Conservation (phyloP, 2,797 vertebrate species). For the Lacerta viridis region DNA sequence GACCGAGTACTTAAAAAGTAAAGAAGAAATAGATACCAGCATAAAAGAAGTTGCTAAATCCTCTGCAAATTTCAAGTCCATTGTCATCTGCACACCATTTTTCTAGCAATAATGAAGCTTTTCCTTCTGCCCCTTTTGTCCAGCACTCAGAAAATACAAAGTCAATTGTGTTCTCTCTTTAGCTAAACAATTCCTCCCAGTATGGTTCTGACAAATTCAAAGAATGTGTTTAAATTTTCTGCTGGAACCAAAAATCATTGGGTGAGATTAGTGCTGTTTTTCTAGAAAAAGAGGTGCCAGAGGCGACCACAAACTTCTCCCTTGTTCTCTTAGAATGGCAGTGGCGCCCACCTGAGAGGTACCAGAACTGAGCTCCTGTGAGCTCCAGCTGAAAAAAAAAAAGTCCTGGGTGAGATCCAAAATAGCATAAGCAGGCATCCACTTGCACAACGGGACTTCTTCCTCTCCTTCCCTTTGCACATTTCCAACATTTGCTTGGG, state of each 20-base stretch:
- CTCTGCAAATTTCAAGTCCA: rapidly evolving
- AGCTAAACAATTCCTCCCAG: conserved; percentile 33
- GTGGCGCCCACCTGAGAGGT: too few species aligned
- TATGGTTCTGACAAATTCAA: conserved; percentile 19
- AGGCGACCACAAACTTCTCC: too few species aligned
- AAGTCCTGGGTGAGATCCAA: conserved; percentile 9
- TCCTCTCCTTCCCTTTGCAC: too few species aligned
- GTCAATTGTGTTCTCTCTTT: conserved; percentile 43
- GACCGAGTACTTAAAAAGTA: neutral
- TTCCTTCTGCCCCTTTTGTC: neutral
- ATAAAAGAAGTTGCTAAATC: neutral
- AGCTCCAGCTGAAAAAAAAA: too few species aligned
- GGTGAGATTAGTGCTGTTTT: neutral
- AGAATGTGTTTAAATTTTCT: conserved; percentile 29
- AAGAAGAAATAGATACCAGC: neutral
- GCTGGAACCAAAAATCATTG: conserved; percentile 11
- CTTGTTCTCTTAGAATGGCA: too few species aligned
- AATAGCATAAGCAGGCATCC: too few species aligned
- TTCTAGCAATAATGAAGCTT: neutral
- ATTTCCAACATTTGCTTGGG: too few species aligned
- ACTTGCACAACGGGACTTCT: too few species aligned
- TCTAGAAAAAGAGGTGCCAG: too few species aligned
- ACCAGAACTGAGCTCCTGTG: too few species aligned
- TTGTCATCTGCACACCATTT: neutral
- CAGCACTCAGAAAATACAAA: conserved; percentile 31